Evolutionary conservation across 2,888 invertebrate genomes (phyloP).

Genomic region (Watsonalla binaria): DNA sequence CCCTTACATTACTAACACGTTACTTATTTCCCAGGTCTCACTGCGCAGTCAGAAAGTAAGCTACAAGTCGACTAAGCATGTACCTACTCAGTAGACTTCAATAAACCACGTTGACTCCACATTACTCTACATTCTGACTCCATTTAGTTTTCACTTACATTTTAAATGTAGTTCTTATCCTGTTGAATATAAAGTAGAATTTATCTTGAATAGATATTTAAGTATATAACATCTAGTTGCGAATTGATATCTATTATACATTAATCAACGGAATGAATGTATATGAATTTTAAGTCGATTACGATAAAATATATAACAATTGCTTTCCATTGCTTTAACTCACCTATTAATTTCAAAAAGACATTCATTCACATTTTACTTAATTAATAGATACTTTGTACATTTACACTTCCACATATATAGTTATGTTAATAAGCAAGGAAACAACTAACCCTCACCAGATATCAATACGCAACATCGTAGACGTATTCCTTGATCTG

Average conservation of each 20-base stretch:
- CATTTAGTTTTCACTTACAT: not conserved
- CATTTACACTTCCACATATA: too few relatives aligned
- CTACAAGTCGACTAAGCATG: conserved; percentile 57
- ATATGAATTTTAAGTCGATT: too few relatives aligned
- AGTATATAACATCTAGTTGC: not conserved
- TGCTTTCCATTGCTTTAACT: too few relatives aligned
- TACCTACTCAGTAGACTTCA: conserved; percentile 30
- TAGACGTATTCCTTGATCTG: too few relatives aligned
- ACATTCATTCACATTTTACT: too few relatives aligned
- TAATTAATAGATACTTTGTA: too few relatives aligned
- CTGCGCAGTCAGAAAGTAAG: conserved; percentile 76
- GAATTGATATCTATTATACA: not conserved
- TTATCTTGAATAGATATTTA: not conserved
- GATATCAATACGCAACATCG: too few relatives aligned
- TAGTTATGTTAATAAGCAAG: too few relatives aligned
- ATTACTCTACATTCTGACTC: conserved; percentile 6
- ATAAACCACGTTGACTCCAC: conserved; percentile 9
- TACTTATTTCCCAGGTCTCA: conserved; percentile 75
- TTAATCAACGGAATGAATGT: too few relatives aligned
- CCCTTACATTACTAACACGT: conserved; percentile 50
- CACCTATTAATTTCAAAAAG: too few relatives aligned
- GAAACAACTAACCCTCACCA: too few relatives aligned
- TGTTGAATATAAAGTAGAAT: not conserved
- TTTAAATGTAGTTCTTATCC: not conserved
- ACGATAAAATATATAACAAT: too few relatives aligned